Percentiles rank a stretch among this genome's conserved stretches.
Evolutionary conservation across 2,113 vertebrate genomes (phyloP).

Genomic region (Bubo bubo): DNA sequence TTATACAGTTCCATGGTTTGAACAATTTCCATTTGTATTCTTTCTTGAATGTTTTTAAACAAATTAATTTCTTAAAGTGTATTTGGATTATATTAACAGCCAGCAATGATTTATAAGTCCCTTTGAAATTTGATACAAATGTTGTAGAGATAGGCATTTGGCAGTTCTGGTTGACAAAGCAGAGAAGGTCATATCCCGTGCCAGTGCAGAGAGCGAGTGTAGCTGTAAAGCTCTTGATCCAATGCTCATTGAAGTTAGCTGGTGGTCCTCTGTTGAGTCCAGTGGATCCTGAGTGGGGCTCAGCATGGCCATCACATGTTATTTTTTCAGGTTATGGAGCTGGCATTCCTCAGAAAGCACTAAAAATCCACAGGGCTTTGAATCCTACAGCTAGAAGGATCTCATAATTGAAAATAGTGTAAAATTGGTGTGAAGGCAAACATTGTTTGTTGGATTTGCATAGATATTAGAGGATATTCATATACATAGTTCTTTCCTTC

Average conservation of each 20-base stretch:
- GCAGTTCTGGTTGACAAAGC: neutral
- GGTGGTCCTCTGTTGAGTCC: neutral
- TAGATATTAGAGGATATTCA: neutral
- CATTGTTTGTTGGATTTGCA: neutral
- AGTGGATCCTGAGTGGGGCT: neutral
- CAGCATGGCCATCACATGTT: neutral
- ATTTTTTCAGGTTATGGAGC: neutral
- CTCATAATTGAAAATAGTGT: neutral
- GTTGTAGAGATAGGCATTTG: neutral
- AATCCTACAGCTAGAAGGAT: neutral
- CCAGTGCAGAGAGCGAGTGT: neutral
- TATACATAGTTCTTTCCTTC: neutral
- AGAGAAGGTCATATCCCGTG: accelerated
- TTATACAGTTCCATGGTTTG: neutral
- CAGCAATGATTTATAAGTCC: neutral
- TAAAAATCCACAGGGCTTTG: neutral
- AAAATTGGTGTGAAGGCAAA: neutral
- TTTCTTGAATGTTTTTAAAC: neutral
- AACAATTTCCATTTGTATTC: constrained; percentile 9
- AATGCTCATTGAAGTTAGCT: neutral
- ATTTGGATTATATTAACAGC: neutral
- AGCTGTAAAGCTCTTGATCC: neutral
- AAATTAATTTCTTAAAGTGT: neutral
- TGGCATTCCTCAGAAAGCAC: neutral
- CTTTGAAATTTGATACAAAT: neutral